Evolutionary conservation across 37 sponge, comb jelly and placozoan genomes (phyloP), one percentile per base, ranked within the genome.

Genomic region (Sycon ciliatum): DNA sequence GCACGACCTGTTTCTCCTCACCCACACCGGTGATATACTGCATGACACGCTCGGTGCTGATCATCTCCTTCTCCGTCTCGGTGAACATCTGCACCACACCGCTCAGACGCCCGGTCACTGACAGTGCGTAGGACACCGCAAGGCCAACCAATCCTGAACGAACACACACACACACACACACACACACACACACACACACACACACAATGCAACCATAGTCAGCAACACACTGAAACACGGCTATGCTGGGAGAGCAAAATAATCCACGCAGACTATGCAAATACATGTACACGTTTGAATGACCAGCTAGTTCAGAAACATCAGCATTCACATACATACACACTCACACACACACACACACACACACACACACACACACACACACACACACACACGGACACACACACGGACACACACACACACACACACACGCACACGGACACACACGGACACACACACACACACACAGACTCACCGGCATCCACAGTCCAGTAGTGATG

Each of bases 21-120:
- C 87, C 93, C 18, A 82, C 71, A 28, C 79, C 80, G 20, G 54
- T 73, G 37, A 86, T 92, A 74, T 97, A 97, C 75, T 97, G 90
- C 73, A 77, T 70, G 33, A 82, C 84, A 32, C 99, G 68, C 69
- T 97, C 99, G 30, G 88, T 85, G 70, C 94, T 89, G 30, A 97
- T 87, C 89, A 97, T 92, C 75, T 89, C 79, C 77, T 92, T 97
- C 75, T 97, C 99, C 29, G 87, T 86, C 81, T 97, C 90, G 5
- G 94, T 92, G 66, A 97, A 92, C 13, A 87, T 74, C 7, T 78
- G 77, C 24, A 97, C 82, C 22, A 84, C 83, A 33, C 84, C 85
- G 22, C 84, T 81, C 49, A 97, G 78, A 9, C 79, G 77, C 46
- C 71, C 79, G 67, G 91, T 93, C 52, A 97, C 81, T 9, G 90